Evolutionary conservation across 1,140 invertebrate genomes (phyloP).

Genomic region (Paraescarpia echinospica): DNA sequence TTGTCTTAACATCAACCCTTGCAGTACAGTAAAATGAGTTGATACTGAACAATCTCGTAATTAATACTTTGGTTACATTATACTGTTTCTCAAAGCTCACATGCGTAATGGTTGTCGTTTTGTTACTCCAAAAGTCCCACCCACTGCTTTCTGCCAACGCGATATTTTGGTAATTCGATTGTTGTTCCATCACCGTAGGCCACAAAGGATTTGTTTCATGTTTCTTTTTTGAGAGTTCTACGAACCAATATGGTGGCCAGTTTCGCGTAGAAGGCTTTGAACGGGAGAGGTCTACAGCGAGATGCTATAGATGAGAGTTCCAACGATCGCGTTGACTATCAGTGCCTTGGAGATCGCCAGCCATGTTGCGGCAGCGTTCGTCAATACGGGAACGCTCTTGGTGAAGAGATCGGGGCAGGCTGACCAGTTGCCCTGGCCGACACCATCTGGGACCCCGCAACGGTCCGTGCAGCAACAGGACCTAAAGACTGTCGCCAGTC

Average conservation of each 20-base stretch:
- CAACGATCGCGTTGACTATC: neutral
- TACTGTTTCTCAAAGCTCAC: neutral
- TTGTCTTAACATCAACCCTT: neutral
- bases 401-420: neutral
- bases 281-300: neutral
- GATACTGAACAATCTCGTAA: neutral
- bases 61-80: neutral
- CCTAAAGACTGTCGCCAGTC: neutral
- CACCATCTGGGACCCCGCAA: neutral
- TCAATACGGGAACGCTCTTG: neutral
- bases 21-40: neutral
- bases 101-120: no score
- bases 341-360: neutral
- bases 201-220: no score
- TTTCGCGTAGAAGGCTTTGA: neutral
- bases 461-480: neutral
- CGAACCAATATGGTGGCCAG: neutral
- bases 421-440: neutral
- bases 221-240: neutral
- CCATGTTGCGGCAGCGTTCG: neutral
- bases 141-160: no score
- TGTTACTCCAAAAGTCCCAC: no score
- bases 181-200: no score
- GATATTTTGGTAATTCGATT: no score
- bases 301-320: neutral